Evolutionary conservation across 2,888 invertebrate genomes (phyloP), one percentile per base, ranked within the genome.

Genomic region (Laothoe populi): DNA sequence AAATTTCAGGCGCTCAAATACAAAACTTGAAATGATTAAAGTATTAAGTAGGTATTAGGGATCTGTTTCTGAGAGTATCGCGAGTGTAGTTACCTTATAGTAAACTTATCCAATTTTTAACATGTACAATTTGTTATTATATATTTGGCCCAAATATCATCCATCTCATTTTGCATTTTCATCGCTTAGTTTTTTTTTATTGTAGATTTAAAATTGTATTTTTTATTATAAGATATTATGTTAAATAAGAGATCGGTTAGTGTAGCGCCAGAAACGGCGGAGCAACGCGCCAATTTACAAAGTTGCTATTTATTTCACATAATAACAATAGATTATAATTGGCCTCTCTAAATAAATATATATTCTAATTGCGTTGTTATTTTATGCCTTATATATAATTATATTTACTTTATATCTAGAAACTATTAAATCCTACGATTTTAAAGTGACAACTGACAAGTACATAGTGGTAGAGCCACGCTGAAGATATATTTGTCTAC

Each of bases 311-410:
- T 78, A 78, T 82, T 83, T 82, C 79, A 78, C 72, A 67, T 63
- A 59, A 70, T 77, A 82, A 80, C 80, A 83, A 82, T 84, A 87
- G 81, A 70, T 78, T 82, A 83, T 78, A 86, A 86, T 87, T 87
- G 90, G 90, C 90, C 89, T 91, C 90, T 90, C 90, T 89, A 85
- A 89, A 87, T 89, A 89, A 87, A 86, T 73, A 79, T 86, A 84
- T 90, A 88, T 90, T 86, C 86, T 81, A 79, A 81, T 21, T 61
- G 44, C 44, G 44, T 44, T 44, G 19, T 44, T 49, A 49, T 49
- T 38, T 38, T 38, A n/a, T n/a, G n/a, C n/a, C n/a, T n/a, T n/a
- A n/a, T n/a, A n/a, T n/a, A n/a, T n/a, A n/a, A n/a, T n/a, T n/a
- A n/a, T n/a, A n/a, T n/a, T n/a, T n/a, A n/a, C n/a, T n/a, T n/a